Evolutionary conservation across 2,797 vertebrate genomes (phyloP), one percentile per base, ranked within the genome.

Genomic region (Typhlichthys subterraneus): DNA sequence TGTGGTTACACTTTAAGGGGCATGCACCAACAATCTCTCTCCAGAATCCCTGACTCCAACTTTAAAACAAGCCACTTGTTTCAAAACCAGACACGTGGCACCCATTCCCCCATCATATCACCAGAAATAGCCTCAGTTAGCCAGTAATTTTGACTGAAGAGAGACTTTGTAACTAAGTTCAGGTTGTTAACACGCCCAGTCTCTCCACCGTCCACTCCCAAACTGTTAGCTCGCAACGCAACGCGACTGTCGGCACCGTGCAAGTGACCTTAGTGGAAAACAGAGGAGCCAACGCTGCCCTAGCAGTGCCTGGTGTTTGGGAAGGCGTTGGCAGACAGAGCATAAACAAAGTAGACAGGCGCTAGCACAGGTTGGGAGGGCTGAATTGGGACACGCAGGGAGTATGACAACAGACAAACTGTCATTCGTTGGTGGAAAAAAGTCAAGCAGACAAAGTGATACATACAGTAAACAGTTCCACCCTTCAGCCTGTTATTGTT

Each of bases 41-140:
- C 23, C 23, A 29, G 23, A 29, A 29, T 4, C 4, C 23, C 23
- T 29, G 57, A 23, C 78, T 75, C 67, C 57, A 61, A 65, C 49
- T 66, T 17, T 47, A 50, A 72, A 57, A 69, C 33, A 23, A 53
- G 61, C 63, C 56, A 4, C 57, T 75, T 78, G 64, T 79, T 83
- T 73, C 47, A 68, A 33, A 64, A 53, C 61, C 45, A 64, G n/a
- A 66, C 71, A 63, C 13, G 46, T 6, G 2, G 38, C 33, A 64
- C 31, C 23, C 4, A 17, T 81, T 76, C 80, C 78, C 79, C 85
- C 77, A 79, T 63, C 55, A 4, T 45, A 42, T 52, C 69, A 61
- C 69, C 82, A 74, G 57, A 72, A 86, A 90, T 82, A 85, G 71
- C 47, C 80, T 87, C 82, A 87, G 86, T 65, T 66, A 79, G 73